These are phyloP conservation scores for Adrianichthys oophorus DNA, from an alignment of 2,797 vertebrate species.

Conservation along the genomic window DNA sequence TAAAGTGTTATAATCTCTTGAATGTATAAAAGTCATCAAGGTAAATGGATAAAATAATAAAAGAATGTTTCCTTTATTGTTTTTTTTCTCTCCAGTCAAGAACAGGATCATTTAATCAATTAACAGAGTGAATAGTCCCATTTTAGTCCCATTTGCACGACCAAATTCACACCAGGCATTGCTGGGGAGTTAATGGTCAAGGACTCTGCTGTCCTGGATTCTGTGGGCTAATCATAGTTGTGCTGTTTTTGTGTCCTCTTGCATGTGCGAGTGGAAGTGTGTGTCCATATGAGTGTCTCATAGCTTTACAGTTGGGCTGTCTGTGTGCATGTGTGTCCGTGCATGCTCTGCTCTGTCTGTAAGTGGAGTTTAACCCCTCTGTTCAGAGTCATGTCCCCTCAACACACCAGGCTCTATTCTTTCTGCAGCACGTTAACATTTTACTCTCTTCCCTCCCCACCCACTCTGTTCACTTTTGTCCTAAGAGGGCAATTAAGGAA, in stretches of 20 bases:
- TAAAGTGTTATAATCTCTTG: background rate
- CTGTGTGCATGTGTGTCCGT: slow-evolving; percentile 39
- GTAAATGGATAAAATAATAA: slow-evolving; percentile 7
- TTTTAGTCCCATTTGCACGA: slow-evolving; percentile 38
- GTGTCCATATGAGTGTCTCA: slow-evolving; percentile 61
- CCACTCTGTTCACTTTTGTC: slow-evolving; percentile 87
- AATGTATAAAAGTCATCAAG: slow-evolving; percentile 1
- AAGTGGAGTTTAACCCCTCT: slow-evolving; percentile 79
- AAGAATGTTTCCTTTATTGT: slow-evolving; percentile 13
- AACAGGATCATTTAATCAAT: slow-evolving; percentile 33
- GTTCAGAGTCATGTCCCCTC: slow-evolving; percentile 75
- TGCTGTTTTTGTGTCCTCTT: slow-evolving; percentile 55
- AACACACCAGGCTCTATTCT: slow-evolving; percentile 75
- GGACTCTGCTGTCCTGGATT: slow-evolving; percentile 60
- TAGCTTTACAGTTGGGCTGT: slow-evolving; percentile 44
- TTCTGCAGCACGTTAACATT: slow-evolving; percentile 78
- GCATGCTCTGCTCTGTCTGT: slow-evolving; percentile 70
- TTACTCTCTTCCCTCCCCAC: slow-evolving; percentile 72
- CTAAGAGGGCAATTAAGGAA: slow-evolving; percentile 94
- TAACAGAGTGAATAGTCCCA: slow-evolving; percentile 29
- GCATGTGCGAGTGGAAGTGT: slow-evolving; percentile 55
- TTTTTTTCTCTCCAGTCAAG: slow-evolving; percentile 37
- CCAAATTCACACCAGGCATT: slow-evolving; percentile 41
- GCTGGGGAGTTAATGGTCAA: slow-evolving; percentile 44
- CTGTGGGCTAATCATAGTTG: slow-evolving; percentile 50